Conservation (phyloP, 2,888 invertebrate species). For the Drosophila anomalata region DNA sequence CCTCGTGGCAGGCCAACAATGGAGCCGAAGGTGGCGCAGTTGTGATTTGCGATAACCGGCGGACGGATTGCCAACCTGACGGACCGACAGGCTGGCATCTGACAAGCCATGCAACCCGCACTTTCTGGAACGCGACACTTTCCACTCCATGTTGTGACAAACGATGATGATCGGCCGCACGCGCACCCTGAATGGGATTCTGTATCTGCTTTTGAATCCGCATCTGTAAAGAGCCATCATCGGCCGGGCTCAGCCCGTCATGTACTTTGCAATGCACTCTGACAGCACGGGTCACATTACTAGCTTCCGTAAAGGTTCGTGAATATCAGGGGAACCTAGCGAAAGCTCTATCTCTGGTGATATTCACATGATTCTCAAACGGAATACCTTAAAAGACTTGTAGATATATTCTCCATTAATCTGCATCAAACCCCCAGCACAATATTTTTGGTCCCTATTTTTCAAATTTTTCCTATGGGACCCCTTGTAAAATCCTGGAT, state of each 20-base stretch:
- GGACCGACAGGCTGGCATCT: not conserved
- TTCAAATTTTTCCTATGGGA: too few species aligned
- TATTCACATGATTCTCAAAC: not conserved
- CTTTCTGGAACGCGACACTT: constrained; percentile 30
- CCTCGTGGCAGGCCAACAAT: constrained; percentile 41
- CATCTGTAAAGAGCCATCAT: constrained; percentile 1
- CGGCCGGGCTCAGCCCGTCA: not conserved
- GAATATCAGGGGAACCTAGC: not conserved
- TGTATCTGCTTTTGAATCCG: not conserved
- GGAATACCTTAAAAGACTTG: not conserved
- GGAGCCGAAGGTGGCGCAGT: constrained; percentile 42
- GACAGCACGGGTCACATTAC: not conserved
- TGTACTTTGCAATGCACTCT: not conserved
- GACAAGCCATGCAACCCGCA: constrained; percentile 14
- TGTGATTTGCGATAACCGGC: constrained; percentile 62
- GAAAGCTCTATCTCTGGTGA: too few species aligned
- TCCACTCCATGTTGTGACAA: constrained; percentile 23
- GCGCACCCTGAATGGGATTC: constrained; percentile 2
- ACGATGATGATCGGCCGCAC: constrained; percentile 24
- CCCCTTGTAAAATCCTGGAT: too few species aligned
- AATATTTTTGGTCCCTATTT: too few species aligned
- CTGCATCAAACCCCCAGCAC: not conserved
- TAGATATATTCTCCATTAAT: not conserved
- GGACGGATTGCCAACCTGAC: constrained; percentile 2
- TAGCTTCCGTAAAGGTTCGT: not conserved